Evolutionary conservation across 2,888 invertebrate genomes (phyloP), one percentile per base, ranked within the genome.

Genomic region (Blastobasis lacticolella): DNA sequence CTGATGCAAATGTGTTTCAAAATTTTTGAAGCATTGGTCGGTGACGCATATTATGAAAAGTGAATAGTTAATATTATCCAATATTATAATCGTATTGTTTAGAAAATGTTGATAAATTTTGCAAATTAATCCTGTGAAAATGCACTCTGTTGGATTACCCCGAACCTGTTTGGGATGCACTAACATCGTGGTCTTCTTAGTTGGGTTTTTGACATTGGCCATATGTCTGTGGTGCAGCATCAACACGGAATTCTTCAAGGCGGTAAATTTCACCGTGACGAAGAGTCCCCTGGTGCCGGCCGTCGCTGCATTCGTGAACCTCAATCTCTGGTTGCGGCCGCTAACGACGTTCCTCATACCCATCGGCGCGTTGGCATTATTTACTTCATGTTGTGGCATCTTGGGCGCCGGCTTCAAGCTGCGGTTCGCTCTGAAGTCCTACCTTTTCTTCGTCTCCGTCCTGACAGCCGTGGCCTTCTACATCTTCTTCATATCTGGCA

Each of bases 81-180:
- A 23, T 23, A 23, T 23, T 23, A 23, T 23, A 23, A 23, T 23
- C 23, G 23, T 23, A 23, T 23, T 23, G 23, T 23, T 23, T 23
- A 23, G 23, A 23, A 23, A 23, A 23, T 23, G 23, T 23, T 23
- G 23, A 23, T 23, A 23, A 23, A 23, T 23, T 23, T 23, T 23
- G 23, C 23, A 23, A 23, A 23, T 23, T 23, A 23, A 23, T 42
- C 5, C 42, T 8, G 5, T 9, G 1, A 42, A 61, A 70, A 87
- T 88, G 87, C 85, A 85, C 48, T 71, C 86, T 49, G 57, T 78
- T 23, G 72, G 75, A 5, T 65, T 85, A 42, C 87, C 86, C 5
- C 72, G 87, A 7, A 83, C 86, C 44, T 87, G 87, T 61, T 67
- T 88, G 9, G 81, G 86, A 1, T 84, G 80, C 57, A 81, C 80